Evolutionary conservation across 2,888 invertebrate genomes (phyloP), one percentile per base, ranked within the genome.

Genomic region (Panopea generosa): DNA sequence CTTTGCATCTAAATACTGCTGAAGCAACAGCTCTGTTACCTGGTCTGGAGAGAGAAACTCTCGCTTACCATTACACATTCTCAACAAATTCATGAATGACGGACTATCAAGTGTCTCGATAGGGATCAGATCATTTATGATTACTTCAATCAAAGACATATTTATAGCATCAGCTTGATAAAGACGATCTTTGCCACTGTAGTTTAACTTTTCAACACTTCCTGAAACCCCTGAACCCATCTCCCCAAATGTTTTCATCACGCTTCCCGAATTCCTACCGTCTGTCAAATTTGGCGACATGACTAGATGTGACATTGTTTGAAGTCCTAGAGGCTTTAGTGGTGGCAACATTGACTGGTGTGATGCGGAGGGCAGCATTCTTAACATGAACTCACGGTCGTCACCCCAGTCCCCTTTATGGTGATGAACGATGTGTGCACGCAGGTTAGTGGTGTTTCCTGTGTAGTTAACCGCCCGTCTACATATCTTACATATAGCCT

Each of bases 361-460:
- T 33, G 33, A 33, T 11, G 33, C 33, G 4, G 33, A 33, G 11
- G 33, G 33, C 33, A 33, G 33, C n/a, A n/a, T n/a, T n/a, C n/a
- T n/a, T n/a, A n/a, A n/a, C n/a, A n/a, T n/a, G n/a, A n/a, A n/a
- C 33, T 33, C 33, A 7, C 11, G 4, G 33, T 33, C 33, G 33
- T 33, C 33, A 11, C 33, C 45, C 16, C 45, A 45, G 16, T 55
- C 40, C 9, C 45, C 47, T n/a, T 52, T 56, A 33, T 77, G 77
- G 22, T 84, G 82, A 47, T 73, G 69, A n/a, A 70, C 70, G 11
- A 80, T 60, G 52, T 84, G 82, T 11, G 77, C 75, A 27, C 82
- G 82, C 1, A 84, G 71, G 22, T 84, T 84, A 1, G 84, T 84
- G 18, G 84, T 84, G 55, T 84, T 84, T 11, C 84, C 84, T 38